Evolutionary conservation across 1,140 invertebrate species (phyloP).

Genomic region (Lordiphosa collinella): DNA sequence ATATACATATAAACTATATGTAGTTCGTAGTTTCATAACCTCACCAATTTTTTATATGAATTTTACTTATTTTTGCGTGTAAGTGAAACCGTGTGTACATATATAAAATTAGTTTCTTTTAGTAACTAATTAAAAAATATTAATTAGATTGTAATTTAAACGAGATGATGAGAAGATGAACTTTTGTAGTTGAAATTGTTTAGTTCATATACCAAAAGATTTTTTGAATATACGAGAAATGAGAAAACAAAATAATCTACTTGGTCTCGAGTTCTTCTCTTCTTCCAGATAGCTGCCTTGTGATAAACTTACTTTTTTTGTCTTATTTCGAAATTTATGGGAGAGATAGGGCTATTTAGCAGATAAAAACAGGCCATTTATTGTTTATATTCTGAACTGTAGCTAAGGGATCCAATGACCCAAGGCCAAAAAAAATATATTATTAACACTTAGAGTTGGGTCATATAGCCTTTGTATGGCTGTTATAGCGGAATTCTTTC

Average conservation of each 20-base stretch:
- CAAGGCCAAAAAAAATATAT: too few species aligned
- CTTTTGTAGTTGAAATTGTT: constrained; percentile 57
- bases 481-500: too few species aligned
- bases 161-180: constrained; percentile 16
- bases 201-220: constrained; percentile 43
- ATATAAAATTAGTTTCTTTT: constrained; percentile 34
- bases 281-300: too few species aligned
- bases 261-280: too few species aligned
- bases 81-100: constrained; percentile 57
- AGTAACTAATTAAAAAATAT: constrained; percentile 19
- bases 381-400: too few species aligned
- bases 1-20: constrained; percentile 14
- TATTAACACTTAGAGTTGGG: too few species aligned
- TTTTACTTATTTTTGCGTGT: constrained; percentile 49
- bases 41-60: constrained; percentile 44
- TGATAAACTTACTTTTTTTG: too few species aligned
- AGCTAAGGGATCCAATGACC: too few species aligned
- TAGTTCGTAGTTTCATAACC: constrained; percentile 25
- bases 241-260: not conserved
- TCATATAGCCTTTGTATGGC: too few species aligned
- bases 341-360: too few species aligned
- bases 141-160: constrained; percentile 37
- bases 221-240: constrained; percentile 51
- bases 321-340: too few species aligned
- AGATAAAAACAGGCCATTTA: too few species aligned